phyloP scores from a whole-genome alignment of 2,113 vertebrate genomes.

The Thomomys bottae region DNA sequence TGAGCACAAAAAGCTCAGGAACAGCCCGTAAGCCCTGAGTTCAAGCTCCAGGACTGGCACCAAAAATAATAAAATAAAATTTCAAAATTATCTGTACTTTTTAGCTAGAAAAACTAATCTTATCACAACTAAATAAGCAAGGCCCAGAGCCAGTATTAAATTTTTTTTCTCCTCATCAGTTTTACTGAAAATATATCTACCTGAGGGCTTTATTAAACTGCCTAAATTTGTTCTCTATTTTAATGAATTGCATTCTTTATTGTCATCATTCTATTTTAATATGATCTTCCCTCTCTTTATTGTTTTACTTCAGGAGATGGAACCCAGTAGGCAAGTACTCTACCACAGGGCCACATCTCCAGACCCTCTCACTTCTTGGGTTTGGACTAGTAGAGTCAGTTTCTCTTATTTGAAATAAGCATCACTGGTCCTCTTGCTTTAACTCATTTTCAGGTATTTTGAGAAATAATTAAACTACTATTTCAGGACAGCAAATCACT shows the following conservation, averaged over 20 bases:
- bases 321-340: neutral
- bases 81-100: neutral
- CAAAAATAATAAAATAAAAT: too few species aligned
- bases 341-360: neutral
- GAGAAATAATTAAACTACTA: too few species aligned
- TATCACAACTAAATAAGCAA: constrained; percentile 8
- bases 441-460: too few species aligned
- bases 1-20: too few species aligned
- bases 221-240: neutral
- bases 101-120: constrained; percentile 26
- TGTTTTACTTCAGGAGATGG: neutral
- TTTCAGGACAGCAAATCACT: neutral
- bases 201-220: neutral
- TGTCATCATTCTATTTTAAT: neutral
- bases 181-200: neutral
- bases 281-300: neutral
- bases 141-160: too few species aligned
- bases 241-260: neutral
- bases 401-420: neutral
- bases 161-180: neutral
- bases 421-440: neutral
- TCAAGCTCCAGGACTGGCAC: too few species aligned
- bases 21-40: too few species aligned
- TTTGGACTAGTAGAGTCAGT: neutral
- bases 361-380: neutral